A percentile compares a stretch with the other conserved stretches of the same genome.
These are phyloP conservation scores for Pygocentrus nattereri DNA, from an alignment of 2,797 vertebrate species.

Conservation along the genomic window DNA sequence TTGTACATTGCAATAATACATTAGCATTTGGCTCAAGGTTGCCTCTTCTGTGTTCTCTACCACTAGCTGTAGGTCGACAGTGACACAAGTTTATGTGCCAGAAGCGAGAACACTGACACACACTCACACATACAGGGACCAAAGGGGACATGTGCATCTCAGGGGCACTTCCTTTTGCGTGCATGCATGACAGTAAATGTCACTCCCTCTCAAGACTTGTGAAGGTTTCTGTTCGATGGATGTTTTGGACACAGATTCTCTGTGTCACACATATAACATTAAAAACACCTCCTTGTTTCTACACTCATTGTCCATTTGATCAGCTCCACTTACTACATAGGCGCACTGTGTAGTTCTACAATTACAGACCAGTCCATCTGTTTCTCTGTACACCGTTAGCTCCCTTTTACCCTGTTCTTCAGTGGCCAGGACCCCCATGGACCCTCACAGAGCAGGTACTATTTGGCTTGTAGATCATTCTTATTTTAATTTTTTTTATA, in stretches of 20 bases:
- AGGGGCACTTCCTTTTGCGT: constrained; percentile 36
- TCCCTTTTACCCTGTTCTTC: too few species aligned
- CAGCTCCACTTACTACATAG: too few species aligned
- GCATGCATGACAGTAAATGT: constrained; percentile 35
- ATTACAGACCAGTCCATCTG: too few species aligned
- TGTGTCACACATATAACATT: not conserved
- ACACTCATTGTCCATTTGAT: too few species aligned
- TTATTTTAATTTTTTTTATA: too few species aligned
- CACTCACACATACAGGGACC: constrained; percentile 9
- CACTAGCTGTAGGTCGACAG: constrained; percentile 5
- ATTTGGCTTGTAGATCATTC: too few species aligned
- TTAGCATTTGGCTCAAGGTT: not conserved
- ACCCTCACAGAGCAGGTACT: too few species aligned
- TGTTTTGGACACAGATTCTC: not conserved
- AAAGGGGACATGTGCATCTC: constrained; percentile 37
- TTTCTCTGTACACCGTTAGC: too few species aligned
- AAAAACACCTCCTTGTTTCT: too few species aligned
- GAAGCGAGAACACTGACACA: constrained; percentile 20
- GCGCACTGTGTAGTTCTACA: too few species aligned
- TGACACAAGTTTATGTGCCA: constrained; percentile 21
- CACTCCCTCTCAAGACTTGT: constrained; percentile 11
- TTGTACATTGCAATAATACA: not conserved
- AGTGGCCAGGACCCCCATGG: too few species aligned
- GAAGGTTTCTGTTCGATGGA: constrained; percentile 3
- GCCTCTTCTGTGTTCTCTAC: not conserved